These are phyloP conservation scores for Silurus glanis DNA, from an alignment of 2,113 vertebrate species.

Conservation along the genomic window DNA sequence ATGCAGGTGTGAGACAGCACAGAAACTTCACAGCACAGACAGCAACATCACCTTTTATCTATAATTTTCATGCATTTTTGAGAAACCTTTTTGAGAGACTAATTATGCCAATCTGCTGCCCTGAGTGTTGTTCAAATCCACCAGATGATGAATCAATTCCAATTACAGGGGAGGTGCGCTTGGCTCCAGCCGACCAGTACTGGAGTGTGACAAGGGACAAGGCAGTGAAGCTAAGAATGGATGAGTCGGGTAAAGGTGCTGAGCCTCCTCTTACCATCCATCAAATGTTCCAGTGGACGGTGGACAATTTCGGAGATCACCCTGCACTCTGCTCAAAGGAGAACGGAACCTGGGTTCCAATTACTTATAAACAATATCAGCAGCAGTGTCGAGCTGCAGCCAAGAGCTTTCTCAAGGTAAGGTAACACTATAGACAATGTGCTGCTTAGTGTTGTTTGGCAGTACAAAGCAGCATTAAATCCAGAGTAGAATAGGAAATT, in stretches of 20 bases:
- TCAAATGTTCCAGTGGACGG: slow-evolving; percentile 71
- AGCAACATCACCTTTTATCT: not conserved
- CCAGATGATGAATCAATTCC: slow-evolving; percentile 46
- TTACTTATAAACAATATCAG: slow-evolving; percentile 72
- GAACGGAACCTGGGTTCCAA: slow-evolving; percentile 57
- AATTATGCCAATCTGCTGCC: slow-evolving; percentile 59
- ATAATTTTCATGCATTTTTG: not conserved
- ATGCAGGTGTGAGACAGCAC: not conserved
- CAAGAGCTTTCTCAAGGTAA: slow-evolving; percentile 77
- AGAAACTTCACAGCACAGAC: not conserved
- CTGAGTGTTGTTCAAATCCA: slow-evolving; percentile 55
- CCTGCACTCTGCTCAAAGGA: slow-evolving; percentile 67
- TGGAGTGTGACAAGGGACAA: slow-evolving; percentile 64
- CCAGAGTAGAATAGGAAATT: not conserved
- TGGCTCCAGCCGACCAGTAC: slow-evolving; percentile 65
- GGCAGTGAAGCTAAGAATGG: slow-evolving; percentile 70
- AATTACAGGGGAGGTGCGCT: slow-evolving; percentile 1
- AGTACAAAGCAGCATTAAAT: not conserved
- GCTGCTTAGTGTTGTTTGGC: too few species aligned
- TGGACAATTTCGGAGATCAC: slow-evolving; percentile 57
- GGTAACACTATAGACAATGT: not conserved
- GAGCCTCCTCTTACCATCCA: slow-evolving; percentile 69
- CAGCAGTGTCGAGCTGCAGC: slow-evolving; percentile 70
- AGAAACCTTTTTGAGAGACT: not conserved
- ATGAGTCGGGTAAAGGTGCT: slow-evolving; percentile 60